Percentiles rank a stretch among this genome's conserved stretches.
Evolutionary conservation across 2,797 vertebrate species (phyloP).

Genomic region (Argya squamiceps): DNA sequence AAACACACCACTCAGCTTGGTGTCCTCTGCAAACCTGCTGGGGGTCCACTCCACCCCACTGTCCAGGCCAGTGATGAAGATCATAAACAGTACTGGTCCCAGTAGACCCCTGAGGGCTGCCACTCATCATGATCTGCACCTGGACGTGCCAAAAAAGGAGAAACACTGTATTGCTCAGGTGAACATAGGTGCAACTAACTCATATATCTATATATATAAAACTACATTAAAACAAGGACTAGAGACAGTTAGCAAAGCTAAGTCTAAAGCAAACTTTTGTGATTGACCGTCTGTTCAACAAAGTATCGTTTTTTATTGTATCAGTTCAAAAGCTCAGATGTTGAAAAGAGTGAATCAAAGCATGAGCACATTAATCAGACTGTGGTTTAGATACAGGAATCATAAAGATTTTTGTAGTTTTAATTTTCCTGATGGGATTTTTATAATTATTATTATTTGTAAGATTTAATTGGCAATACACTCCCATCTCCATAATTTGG

Average conservation of each 20-base stretch:
- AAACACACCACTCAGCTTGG: too few species aligned
- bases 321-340: background rate
- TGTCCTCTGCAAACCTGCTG: background rate
- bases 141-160: background rate
- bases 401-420: background rate
- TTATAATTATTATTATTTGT: background rate
- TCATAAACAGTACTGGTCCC: background rate
- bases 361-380: background rate
- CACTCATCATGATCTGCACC: background rate
- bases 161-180: background rate
- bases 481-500: background rate
- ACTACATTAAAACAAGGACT: background rate
- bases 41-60: background rate
- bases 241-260: background rate
- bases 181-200: background rate
- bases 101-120: accelerated
- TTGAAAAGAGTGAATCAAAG: background rate
- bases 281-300: background rate
- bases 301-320: background rate
- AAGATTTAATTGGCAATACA: background rate
- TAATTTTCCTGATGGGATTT: background rate
- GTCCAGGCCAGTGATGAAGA: background rate
- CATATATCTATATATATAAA: background rate
- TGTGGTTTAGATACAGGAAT: background rate
- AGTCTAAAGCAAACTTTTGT: background rate